Percentiles rank a stretch among this genome's conserved stretches.
Evolutionary conservation across 2,113 vertebrate genomes (phyloP).

Genomic region (Ciconia stormi): DNA sequence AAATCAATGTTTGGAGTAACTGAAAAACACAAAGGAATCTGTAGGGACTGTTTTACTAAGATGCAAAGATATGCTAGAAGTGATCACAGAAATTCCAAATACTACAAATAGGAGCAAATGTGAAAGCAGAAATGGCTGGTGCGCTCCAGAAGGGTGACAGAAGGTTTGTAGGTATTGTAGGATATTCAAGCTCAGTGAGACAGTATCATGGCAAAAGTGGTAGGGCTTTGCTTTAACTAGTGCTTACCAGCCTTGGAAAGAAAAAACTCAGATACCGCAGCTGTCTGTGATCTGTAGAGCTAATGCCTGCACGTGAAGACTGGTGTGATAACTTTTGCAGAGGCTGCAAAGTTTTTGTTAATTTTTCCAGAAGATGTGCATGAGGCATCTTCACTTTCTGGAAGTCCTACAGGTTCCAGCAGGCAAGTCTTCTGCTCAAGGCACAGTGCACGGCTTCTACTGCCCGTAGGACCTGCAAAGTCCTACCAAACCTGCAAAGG

Average conservation of each 20-base stretch:
- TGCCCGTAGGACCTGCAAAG: not conserved
- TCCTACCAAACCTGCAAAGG: too few relatives aligned
- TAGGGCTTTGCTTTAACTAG: not conserved
- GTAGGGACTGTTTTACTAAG: not conserved
- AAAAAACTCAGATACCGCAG: not conserved
- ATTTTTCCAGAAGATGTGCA: not conserved
- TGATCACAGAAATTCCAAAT: not conserved
- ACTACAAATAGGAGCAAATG: not conserved
- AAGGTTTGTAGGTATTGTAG: not conserved
- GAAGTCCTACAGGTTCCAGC: not conserved
- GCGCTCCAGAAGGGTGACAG: not conserved
- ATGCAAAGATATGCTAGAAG: not conserved
- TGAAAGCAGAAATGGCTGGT: not conserved
- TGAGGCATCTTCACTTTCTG: not conserved
- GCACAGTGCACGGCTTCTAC: not conserved
- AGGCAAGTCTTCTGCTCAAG: not conserved
- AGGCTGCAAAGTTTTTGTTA: not conserved
- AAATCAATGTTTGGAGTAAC: not conserved
- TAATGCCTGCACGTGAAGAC: not conserved
- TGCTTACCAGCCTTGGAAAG: not conserved
- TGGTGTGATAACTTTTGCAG: not conserved
- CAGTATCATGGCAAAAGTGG: not conserved
- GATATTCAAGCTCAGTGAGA: not conserved
- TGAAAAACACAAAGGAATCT: not conserved
- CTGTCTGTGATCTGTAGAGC: not conserved